A percentile compares a stretch with the other conserved stretches of the same genome.
Conservation (phyloP, 2,113 vertebrate species). For the Bubo bubo region DNA sequence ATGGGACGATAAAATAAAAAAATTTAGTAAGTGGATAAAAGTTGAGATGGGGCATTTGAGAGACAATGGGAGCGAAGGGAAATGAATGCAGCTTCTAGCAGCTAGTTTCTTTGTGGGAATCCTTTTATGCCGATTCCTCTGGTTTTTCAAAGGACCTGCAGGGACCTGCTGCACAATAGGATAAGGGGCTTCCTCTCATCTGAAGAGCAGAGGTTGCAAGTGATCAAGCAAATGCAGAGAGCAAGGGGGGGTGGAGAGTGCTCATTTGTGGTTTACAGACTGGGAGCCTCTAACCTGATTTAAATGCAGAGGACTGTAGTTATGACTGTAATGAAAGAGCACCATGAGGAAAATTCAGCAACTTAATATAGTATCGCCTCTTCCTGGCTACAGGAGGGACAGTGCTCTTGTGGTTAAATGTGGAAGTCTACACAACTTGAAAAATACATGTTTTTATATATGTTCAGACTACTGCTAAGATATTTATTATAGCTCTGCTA, state of each 20-base stretch:
- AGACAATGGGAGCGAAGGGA: not conserved
- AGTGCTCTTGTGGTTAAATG: not conserved
- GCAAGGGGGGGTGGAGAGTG: not conserved
- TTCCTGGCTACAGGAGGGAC: not conserved
- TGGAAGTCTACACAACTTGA: not conserved
- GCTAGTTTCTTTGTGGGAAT: not conserved
- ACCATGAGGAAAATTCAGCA: not conserved
- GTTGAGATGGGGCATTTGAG: not conserved
- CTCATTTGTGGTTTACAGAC: not conserved
- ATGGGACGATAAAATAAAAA: not conserved
- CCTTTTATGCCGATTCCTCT: not conserved
- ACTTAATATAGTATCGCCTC: not conserved
- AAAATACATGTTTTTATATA: not conserved
- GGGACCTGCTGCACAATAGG: not conserved
- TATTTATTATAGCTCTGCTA: not conserved
- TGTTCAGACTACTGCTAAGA: not conserved
- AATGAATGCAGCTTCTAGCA: not conserved
- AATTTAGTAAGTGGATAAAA: not conserved
- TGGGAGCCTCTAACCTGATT: not conserved
- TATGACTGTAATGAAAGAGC: not conserved
- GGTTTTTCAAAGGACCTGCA: not conserved
- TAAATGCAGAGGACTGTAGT: not conserved
- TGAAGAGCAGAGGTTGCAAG: not conserved
- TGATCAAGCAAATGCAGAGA: not conserved
- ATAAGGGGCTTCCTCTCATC: not conserved